These are phyloP conservation scores for Monochamus saltuarius DNA, from an alignment of 1,140 invertebrate species.

Conservation along the genomic window DNA sequence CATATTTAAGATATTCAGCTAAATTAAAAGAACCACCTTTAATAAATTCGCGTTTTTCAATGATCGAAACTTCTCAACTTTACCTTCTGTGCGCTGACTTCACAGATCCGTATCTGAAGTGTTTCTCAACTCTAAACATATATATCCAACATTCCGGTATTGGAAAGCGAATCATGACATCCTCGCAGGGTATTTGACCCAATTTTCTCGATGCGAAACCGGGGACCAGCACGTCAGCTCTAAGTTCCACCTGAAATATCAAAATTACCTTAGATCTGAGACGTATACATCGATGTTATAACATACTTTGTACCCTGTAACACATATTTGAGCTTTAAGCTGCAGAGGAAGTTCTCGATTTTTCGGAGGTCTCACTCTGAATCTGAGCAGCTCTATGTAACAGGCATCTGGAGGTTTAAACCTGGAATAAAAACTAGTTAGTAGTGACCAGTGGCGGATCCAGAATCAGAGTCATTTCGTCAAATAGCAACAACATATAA, in stretches of 20 bases:
- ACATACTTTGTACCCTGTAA: conserved; percentile 77
- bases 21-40: too few species aligned
- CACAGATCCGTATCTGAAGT: conserved; percentile 98
- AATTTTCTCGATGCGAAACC: conserved; percentile 94
- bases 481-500: too few species aligned
- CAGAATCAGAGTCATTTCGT: too few species aligned
- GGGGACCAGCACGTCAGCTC: conserved; percentile 92
- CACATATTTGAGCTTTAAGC: conserved; percentile 83
- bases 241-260: conserved; percentile 76
- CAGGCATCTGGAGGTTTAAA: conserved; percentile 98
- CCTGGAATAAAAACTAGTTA: conserved; percentile 58
- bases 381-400: conserved; percentile 96
- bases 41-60: too few species aligned
- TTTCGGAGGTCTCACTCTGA: conserved; percentile 91
- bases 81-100: conserved; percentile 90
- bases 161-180: conserved; percentile 95
- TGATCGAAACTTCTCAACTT: too few species aligned
- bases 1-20: too few species aligned
- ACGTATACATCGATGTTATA: conserved; percentile 9
- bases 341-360: conserved; percentile 97
- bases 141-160: conserved; percentile 99
- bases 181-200: conserved; percentile 95
- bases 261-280: conserved; percentile 12
- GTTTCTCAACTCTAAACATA: conserved; percentile 96
- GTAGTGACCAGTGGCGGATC: too few species aligned